Evolutionary conservation across 2,113 vertebrate species (phyloP).

Genomic region (Hippocampus abdominalis): DNA sequence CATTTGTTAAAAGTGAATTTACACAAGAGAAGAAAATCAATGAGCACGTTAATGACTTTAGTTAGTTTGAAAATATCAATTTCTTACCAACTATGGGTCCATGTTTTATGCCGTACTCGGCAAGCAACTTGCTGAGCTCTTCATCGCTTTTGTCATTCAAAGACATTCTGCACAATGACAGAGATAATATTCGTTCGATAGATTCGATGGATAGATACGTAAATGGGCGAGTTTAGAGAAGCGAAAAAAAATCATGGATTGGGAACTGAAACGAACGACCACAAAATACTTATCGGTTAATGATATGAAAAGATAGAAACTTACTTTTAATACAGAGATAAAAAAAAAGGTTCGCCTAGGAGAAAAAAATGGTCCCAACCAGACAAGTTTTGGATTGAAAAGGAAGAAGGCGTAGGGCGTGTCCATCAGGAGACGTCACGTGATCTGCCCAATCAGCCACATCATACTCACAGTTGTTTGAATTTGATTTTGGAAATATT

Average conservation of each 20-base stretch:
- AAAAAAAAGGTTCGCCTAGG: neutral
- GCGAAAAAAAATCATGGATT: neutral
- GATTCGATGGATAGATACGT: neutral
- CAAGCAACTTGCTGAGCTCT: slow-evolving; percentile 54
- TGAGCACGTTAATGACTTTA: neutral
- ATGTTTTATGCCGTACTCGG: slow-evolving; percentile 65
- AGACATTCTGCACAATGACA: slow-evolving; percentile 48
- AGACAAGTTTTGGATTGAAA: neutral
- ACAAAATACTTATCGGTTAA: neutral
- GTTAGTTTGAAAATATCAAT: no score
- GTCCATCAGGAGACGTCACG: slow-evolving; percentile 12
- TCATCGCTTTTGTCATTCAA: slow-evolving; percentile 54
- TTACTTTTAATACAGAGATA: slow-evolving; percentile 5
- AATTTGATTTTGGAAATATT: neutral
- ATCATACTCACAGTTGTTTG: neutral
- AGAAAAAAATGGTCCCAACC: neutral
- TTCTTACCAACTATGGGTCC: slow-evolving; percentile 69
- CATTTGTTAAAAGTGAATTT: neutral
- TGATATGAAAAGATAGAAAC: neutral
- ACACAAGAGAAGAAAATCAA: neutral
- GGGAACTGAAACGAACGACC: neutral
- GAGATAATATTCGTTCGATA: neutral
- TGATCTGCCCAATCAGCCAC: neutral
- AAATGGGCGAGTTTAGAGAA: neutral
- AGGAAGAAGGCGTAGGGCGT: neutral